Conservation (phyloP, 2,113 vertebrate species). For the Albula glossodonta region DNA sequence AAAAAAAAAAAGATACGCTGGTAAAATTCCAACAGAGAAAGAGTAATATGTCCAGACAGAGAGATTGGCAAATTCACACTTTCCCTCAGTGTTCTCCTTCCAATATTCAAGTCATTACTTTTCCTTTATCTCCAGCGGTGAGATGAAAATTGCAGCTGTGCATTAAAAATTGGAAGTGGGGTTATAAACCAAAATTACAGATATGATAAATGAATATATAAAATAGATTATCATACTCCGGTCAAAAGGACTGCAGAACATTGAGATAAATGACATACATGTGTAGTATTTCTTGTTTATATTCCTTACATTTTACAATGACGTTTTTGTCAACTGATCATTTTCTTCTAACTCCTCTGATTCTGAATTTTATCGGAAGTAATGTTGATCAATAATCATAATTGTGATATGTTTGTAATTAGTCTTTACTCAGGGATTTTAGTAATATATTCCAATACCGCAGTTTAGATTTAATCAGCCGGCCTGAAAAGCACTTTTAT, state of each 20-base stretch:
- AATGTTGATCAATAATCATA: background rate
- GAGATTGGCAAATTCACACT: conserved; percentile 8
- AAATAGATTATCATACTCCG: background rate
- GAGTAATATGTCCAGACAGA: conserved; percentile 7
- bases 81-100: background rate
- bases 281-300: background rate
- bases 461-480: conserved; percentile 2
- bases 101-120: background rate
- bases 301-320: background rate
- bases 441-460: background rate
- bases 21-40: background rate
- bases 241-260: background rate
- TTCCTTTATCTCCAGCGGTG: background rate
- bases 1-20: background rate
- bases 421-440: background rate
- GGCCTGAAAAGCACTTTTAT: background rate
- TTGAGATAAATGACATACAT: background rate
- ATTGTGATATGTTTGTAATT: background rate
- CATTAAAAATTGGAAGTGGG: background rate
- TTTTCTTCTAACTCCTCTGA: too few relatives aligned
- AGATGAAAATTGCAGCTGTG: conserved; percentile 2
- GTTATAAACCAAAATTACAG: conserved; percentile 8
- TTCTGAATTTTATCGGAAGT: too few relatives aligned
- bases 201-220: background rate
- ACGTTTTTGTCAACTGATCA: background rate